These are phyloP conservation scores for Muscidifurax raptorellus DNA, from an alignment of 1,140 invertebrate species.

Conservation along the genomic window DNA sequence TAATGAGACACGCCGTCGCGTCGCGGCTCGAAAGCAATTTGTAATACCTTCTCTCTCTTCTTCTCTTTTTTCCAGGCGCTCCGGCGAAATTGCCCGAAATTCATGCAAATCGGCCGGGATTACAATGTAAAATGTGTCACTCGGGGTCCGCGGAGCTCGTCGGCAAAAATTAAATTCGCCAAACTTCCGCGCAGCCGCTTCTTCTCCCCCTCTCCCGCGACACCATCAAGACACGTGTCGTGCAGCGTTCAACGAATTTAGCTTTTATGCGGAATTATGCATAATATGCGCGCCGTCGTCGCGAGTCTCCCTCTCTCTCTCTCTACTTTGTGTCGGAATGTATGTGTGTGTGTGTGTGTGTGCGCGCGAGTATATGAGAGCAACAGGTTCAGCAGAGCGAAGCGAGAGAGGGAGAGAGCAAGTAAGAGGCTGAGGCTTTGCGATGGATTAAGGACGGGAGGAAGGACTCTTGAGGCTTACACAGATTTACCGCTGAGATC, in stretches of 20 bases:
- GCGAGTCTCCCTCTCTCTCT: conserved; percentile 1
- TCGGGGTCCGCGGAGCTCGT: not conserved
- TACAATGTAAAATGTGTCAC: conserved; percentile 33
- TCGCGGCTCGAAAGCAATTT: conserved; percentile 1
- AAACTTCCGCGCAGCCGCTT: not conserved
- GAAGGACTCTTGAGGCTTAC: conserved; percentile 63
- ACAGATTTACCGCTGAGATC: conserved; percentile 61
- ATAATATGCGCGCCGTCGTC: not conserved
- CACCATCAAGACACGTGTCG: conserved; percentile 13
- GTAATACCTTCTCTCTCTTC: not conserved
- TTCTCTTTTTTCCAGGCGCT: not conserved
- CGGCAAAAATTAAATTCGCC: conserved; percentile 30
- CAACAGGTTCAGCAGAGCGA: conserved; percentile 28
- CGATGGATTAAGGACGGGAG: conserved; percentile 68
- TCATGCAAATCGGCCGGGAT: conserved; percentile 26
- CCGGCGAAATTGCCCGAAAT: conserved; percentile 13
- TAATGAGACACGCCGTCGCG: conserved; percentile 16
- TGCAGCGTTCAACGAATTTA: conserved; percentile 8
- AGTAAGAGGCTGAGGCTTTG: conserved; percentile 67
- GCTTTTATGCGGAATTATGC: conserved; percentile 28
- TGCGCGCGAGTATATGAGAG: not conserved
- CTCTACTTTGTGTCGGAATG: not conserved
- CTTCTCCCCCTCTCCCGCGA: not conserved
- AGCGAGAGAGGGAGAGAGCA: conserved; percentile 4
- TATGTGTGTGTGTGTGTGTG: not conserved